Base-by-base conservation (phyloP, 2,888 invertebrate genomes). In the Podotricha telesiphe region DNA sequence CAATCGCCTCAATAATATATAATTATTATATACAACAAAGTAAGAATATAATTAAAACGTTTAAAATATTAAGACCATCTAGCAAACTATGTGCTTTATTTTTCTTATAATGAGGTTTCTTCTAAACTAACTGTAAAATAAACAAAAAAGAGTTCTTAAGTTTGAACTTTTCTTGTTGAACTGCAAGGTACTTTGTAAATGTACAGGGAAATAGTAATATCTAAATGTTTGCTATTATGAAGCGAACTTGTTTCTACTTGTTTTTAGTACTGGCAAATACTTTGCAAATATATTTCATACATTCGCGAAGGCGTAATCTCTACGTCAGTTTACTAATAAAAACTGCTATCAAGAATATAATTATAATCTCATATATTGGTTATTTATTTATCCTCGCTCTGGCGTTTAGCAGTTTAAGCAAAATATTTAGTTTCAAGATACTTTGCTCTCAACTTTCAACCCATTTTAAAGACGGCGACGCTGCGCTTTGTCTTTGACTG, bases 111-210 rank as follows among this genome's bases (percentile, higher is more conserved):
- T 45, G 22, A 45, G 59, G 59, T 59, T 59, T 17, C 59, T 45
- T 59, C 59, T 59, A 59, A 59, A 59, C 42, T 59, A 59, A 59
- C 59, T 45, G 20, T 59, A 59, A 59, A 59, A 59, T 45, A 59
- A 45, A 59, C 59, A 59, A 59, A n/a, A n/a, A n/a, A 59, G 59
- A 59, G 22, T 59, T 45, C 11, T 59, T 28, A 59, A 45, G 59
- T 59, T 59, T 59, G 22, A 59, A 59, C 59, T 59, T 59, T 59
- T 59, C 59, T 45, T 59, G 59, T 59, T 45, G 45, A 59, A n/a
- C 42, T 59, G 40, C 19, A 22, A 59, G 22, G 22, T 45, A 59
- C 45, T 59, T 59, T 45, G 59, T 28, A 42, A 59, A 59, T 22
- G 22, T 42, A 45, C 59, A 45, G 22, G 45, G 42, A 59, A 59